These are phyloP conservation scores for Megastigmus dorsalis DNA, from an alignment of 2,888 invertebrate genomes.

Conservation along the genomic window DNA sequence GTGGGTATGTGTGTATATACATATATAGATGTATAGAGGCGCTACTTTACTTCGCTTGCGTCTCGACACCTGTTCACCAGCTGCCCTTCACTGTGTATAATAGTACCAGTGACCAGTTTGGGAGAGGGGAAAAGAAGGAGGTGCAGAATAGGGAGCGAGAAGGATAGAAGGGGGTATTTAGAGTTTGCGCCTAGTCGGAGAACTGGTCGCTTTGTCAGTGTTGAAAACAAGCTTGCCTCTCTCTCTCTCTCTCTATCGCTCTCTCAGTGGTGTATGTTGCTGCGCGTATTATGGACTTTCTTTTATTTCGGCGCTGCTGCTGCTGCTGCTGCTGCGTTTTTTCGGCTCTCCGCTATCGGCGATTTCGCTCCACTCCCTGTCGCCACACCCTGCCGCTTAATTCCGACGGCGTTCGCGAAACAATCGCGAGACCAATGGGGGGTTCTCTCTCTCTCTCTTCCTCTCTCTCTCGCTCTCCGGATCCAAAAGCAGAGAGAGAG, in stretches of 20 bases:
- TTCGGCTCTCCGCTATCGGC: conserved; percentile 45
- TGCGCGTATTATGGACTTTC: conserved; percentile 10
- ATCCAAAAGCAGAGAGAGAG: no score
- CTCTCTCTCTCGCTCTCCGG: conserved; percentile 5
- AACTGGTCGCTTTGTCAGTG: conserved; percentile 3
- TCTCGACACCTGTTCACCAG: conserved; percentile 71
- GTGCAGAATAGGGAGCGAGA: neutral
- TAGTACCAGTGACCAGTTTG: no score
- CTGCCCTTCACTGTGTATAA: conserved; percentile 60
- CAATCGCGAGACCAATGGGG: conserved; percentile 50
- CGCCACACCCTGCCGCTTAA: conserved; percentile 58
- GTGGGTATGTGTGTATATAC: no score
- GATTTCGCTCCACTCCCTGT: conserved; percentile 55
- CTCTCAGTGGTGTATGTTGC: no score
- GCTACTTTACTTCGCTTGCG: neutral
- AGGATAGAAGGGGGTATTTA: neutral
- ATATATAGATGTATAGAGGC: no score
- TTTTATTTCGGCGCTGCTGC: conserved; percentile 46
- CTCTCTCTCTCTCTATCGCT: no score
- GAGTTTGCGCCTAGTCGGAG: neutral
- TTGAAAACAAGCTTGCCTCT: neutral
- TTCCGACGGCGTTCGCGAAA: conserved; percentile 55
- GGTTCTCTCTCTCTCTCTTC: neutral
- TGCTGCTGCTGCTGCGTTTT: conserved; percentile 48
- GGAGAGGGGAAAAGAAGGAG: no score